These are phyloP conservation scores for Bubo bubo DNA, from an alignment of 2,113 vertebrate species.

Conservation along the genomic window DNA sequence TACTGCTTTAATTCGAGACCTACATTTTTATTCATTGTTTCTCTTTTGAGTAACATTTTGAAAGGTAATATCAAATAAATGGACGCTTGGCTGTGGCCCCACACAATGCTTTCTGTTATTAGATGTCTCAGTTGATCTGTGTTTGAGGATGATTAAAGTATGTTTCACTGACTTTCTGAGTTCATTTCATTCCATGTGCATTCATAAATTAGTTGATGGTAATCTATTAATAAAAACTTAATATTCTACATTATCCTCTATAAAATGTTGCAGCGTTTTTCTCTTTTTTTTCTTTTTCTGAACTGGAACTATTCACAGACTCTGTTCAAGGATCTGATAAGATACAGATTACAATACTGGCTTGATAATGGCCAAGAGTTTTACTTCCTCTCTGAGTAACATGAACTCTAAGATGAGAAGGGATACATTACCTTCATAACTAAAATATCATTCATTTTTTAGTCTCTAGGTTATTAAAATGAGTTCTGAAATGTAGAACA, in stretches of 20 bases:
- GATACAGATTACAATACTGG: not conserved
- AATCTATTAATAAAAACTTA: slow-evolving; percentile 63
- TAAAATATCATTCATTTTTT: not conserved
- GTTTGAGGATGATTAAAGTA: slow-evolving; percentile 37
- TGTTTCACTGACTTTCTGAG: not conserved
- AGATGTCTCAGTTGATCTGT: slow-evolving; percentile 1
- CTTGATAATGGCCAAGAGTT: not conserved
- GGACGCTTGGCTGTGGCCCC: not conserved
- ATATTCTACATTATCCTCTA: slow-evolving; percentile 1
- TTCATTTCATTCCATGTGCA: slow-evolving; percentile 15
- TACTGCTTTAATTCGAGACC: not conserved
- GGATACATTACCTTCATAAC: not conserved
- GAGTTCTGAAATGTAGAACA: not conserved
- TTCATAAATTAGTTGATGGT: slow-evolving; percentile 55
- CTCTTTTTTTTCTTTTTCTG: not conserved
- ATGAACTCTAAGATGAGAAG: not conserved
- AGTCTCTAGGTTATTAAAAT: not conserved
- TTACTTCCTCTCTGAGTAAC: not conserved
- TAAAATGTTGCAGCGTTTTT: not conserved
- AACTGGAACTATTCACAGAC: not conserved
- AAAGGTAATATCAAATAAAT: slow-evolving; percentile 52
- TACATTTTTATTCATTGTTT: slow-evolving; percentile 52
- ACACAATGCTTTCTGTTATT: slow-evolving; percentile 42
- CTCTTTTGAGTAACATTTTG: slow-evolving; percentile 27
- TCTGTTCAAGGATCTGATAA: not conserved